Base-by-base conservation (phyloP, 2,888 invertebrate genomes). In the Timema podura region DNA sequence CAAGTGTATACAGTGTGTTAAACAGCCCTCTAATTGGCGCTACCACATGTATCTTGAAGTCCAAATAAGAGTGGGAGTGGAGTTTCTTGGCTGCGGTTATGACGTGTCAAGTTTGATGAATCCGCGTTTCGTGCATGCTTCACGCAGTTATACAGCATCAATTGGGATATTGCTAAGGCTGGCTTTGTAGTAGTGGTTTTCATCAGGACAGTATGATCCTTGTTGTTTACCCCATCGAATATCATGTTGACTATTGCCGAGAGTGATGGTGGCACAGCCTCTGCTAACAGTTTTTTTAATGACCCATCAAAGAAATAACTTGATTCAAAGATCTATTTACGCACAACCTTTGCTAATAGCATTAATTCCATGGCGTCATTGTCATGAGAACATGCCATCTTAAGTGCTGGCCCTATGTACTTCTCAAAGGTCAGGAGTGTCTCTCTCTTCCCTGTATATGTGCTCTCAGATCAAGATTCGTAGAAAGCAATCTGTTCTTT, bases 41-140 rank as follows among this genome's bases (percentile, higher is more conserved):
- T 6, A 47, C 47, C 15, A n/a, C 48, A 11, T 67, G 51, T 30
- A 67, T 51, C 67, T 47, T 49, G 15, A 67, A 16, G 16, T 6
- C 49, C 51, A 67, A 45, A 67, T 67, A n/a, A 67, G 8, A 67
- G 67, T 6, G 67, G 67, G 5, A 67, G 8, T 67, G 67, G 67
- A 51, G 67, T 67, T 51, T 67, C 67, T 48, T n/a, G 66, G 48
- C 48, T 47, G 48, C 47, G 45, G 11, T n/a, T 47, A 66, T 66
- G 66, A 47, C 66, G 13, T 66, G 46, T 45, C 13, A 48, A 66
- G 16, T 6, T 67, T 15, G 51, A 6, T 30, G 16, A 5, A 51
- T 54, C 54, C 54, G 30, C 16, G n/a, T 67, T 67, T n/a, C 49
- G 49, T 6, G 8, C 15, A 6, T 49, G 49, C 51, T 67, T 51